A percentile compares a stretch with the other conserved stretches of the same genome.
These are phyloP conservation scores for Zoanthus solanderi DNA, from an alignment of 92 coral and sea anemone species.

Conservation along the genomic window DNA sequence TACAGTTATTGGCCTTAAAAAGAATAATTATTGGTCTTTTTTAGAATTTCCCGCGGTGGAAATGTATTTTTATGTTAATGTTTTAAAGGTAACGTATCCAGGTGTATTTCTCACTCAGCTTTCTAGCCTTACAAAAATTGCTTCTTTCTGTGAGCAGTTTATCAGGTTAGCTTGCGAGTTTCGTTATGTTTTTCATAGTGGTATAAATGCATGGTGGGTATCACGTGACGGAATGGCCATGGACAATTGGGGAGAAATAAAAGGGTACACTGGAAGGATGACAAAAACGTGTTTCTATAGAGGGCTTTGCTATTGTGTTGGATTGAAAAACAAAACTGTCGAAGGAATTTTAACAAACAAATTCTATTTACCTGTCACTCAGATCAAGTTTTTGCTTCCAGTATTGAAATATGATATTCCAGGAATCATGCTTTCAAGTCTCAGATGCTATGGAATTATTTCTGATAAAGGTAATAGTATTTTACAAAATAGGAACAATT, in stretches of 20 bases:
- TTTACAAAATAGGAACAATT: no score
- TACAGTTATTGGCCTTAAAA: conserved; percentile 65
- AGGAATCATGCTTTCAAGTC: conserved; percentile 25
- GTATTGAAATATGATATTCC: no score
- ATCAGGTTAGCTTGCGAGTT: conserved; percentile 48
- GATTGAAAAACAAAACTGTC: no score
- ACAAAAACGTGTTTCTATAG: conserved; percentile 54
- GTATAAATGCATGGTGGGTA: no score
- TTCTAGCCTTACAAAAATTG: conserved; percentile 42
- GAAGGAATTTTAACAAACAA: conserved; percentile 61
- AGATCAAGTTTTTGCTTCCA: conserved; percentile 50
- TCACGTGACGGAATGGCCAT: conserved; percentile 13
- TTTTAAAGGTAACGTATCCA: no score
- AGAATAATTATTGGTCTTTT: no score
- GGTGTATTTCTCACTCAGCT: conserved; percentile 60
- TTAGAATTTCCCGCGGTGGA: no score
- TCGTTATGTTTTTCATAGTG: no score
- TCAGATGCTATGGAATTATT: conserved; percentile 56
- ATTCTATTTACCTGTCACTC: conserved; percentile 46
- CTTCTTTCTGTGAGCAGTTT: conserved; percentile 72
- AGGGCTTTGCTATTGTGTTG: conserved; percentile 52
- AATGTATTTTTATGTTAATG: no score
- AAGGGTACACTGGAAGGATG: conserved; percentile 38
- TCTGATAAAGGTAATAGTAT: no score
- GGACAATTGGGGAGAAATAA: conserved; percentile 73